Evolutionary conservation across 2,113 vertebrate genomes (phyloP), one percentile per base, ranked within the genome.

Genomic region (Sitta europaea): DNA sequence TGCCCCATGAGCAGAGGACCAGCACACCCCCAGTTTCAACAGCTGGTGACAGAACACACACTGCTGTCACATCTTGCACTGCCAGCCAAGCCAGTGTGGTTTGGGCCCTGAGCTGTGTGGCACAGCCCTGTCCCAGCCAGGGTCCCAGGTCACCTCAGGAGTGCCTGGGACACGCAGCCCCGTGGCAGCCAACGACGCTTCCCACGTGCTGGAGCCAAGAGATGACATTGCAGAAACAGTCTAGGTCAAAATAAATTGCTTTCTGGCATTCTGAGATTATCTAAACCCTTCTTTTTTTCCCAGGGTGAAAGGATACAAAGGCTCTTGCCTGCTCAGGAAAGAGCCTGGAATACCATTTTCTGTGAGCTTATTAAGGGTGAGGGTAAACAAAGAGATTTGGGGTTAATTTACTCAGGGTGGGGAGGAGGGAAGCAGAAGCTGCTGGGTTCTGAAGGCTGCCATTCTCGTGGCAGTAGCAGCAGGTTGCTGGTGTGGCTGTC

Each of bases 191-290:
- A 15, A 54, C 0, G 2, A 21, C 50, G 36, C 57, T 90, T 59
- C 40, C 74, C 67, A 36, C 0, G 0, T 11, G 58, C 81, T 45
- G 71, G 53, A 93, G 85, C 94, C 75, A 50, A 61, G 90, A 70
- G 90, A 86, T 93, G 95, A 93, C 96, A 94, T 93, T 97, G 94
- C 88, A 86, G 90, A 54, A 88, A 70, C 54, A 29, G 62, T 86
- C 90, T 90, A 95, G 96, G 95, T 96, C 95, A 88, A 95, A 96
- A 93, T 92, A 94, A 97, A 97, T 97, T 93, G 88, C 88, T 95
- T 94, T 95, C 86, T 93, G 90, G 94, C 81, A 93, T 83, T 88
- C 82, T 58, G 90, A 90, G 88, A 93, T 94, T 82, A 88, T 93
- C 92, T 79, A 79, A 94, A 74, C 94, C 90, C 57, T 93, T 78